Conservation (phyloP, 2,113 vertebrate species). For the Mobula hypostoma region DNA sequence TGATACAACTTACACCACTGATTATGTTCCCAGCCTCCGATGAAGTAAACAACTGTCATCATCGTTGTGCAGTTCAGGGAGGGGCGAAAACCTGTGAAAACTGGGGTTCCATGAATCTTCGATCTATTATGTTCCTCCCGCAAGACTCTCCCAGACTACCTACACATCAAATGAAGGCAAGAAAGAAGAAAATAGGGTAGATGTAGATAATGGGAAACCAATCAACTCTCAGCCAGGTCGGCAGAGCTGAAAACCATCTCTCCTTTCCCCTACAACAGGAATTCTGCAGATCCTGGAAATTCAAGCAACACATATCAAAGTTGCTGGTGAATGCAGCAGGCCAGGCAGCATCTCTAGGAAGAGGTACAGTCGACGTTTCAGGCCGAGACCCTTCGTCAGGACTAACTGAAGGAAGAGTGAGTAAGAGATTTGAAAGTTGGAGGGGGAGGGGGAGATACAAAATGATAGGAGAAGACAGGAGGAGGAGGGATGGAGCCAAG, state of each 20-base stretch:
- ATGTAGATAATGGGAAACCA: background rate
- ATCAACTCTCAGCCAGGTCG: background rate
- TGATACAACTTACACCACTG: background rate
- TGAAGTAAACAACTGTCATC: background rate
- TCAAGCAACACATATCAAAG: no score
- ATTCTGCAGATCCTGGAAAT: no score
- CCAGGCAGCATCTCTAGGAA: no score
- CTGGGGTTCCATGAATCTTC: no score
- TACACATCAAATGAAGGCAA: background rate
- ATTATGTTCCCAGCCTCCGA: background rate
- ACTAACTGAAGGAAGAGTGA: no score
- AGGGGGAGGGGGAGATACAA: no score
- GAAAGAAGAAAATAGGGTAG: background rate
- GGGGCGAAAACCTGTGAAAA: background rate
- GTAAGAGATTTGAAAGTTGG: no score
- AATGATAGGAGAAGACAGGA: no score
- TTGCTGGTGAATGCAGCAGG: no score
- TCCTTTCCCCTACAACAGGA: background rate
- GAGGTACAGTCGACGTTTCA: no score
- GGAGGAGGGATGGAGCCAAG: no score
- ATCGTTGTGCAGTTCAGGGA: background rate
- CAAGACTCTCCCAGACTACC: background rate
- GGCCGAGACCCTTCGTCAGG: no score
- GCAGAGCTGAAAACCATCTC: background rate
- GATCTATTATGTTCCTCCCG: background rate